Base-by-base conservation (phyloP, 1,140 invertebrate species). In the Drosophila lowei region DNA sequence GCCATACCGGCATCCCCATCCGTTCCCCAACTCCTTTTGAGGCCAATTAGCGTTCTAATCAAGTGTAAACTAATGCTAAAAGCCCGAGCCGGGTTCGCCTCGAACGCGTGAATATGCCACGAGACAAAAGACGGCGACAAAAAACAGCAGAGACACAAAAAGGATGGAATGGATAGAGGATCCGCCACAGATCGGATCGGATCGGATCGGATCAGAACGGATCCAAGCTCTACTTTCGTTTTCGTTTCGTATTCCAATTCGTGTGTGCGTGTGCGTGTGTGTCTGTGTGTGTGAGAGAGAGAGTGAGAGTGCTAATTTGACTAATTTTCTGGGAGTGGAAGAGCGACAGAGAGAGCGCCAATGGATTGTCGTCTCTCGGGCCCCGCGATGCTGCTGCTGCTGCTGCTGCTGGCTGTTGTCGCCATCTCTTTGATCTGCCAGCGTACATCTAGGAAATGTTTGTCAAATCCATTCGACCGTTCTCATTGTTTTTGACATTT, bases 401-500 rank as follows among this genome's bases (percentile, higher is more conserved):
- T 30, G 60, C 53, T 30, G 65, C 23, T 21, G 60, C 18, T 48
- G 57, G 71, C 49, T 52, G 65, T 23, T 50, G 71, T 54, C 55
- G 77, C 16, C 34, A 65, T 71, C 61, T 52, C 88, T 90, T 90
- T 90, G 88, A 90, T 90, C 86, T 90, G 86, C 86, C 86, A 90
- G 81, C 86, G 80, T 75, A 72, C 81, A 90, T 90, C 86, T 90
- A 90, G 86, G 86, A 90, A 90, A 90, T 86, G 86, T 90, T 90
- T 90, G 86, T 90, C 88, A 90, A 90, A 88, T 80, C 79, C 88
- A 88, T 74, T 90, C 71, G 83, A 90, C 88, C 88, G 89, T 90
- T 77, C 73, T 90, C 88, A 90, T 88, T 78, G 77, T 81, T 90
- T 90, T 88, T 90, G 88, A 90, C 88, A 90, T 86, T 86, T 88